Base-by-base conservation (phyloP, 2,113 vertebrate species). In the Xiphophorus couchianus region DNA sequence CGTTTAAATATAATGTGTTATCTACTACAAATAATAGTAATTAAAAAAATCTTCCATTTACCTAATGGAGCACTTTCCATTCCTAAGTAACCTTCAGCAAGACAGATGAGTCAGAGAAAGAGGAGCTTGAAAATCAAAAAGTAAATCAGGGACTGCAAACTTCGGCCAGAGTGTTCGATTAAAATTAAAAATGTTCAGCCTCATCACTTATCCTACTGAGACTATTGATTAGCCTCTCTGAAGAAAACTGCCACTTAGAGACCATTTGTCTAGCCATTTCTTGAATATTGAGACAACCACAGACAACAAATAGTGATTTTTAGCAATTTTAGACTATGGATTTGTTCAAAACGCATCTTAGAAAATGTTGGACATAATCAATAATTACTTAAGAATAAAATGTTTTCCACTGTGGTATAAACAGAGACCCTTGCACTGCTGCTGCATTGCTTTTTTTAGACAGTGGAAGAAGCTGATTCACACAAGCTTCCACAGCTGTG, bases 81-180 rank as follows among this genome's bases (percentile, higher is more conserved):
- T 33, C n/a, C 71, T 25, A 33, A 81, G 79, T 89, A 81, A 91
- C 88, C 88, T 87, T 88, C 81, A 73, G 76, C 25, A 67, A 63
- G 30, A 54, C 31, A 62, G 66, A 33, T 12, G 28, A 39, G 22
- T 39, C 64, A 74, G 65, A 69, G 69, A 84, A 74, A 84, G 64
- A 63, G 44, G 69, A 80, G 81, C 77, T 78, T 76, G 69, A 78
- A 86, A 89, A 91, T 85, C 80, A 75, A 62, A 78, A 72, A 73
- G 69, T 30, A 76, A 83, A 86, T 89, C 78, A 72, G 73, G 86
- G 85, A 75, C 71, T 60, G 64, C 66, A 73, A 67, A 78, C 30
- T 37, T 29, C 67, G 10, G 65, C 60, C 67, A 65, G n/a, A 17
- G 51, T 82, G 61, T 80, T 84, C 30, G 42, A 17, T 44, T 76